Evolutionary conservation across 2,113 vertebrate genomes (phyloP).

Genomic region (Oncorhynchus mykiss): DNA sequence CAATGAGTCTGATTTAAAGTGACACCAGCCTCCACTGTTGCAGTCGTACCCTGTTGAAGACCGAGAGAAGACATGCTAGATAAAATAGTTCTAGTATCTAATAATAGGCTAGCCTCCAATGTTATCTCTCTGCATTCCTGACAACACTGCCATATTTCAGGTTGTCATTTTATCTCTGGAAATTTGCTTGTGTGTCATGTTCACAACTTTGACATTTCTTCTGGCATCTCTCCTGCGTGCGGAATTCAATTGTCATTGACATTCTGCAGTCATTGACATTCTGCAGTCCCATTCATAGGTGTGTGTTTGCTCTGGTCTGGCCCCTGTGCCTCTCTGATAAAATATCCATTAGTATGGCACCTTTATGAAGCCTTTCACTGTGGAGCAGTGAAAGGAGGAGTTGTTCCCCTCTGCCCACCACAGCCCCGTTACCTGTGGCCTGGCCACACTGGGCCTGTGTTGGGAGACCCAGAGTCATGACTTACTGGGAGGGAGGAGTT

Average conservation of each 20-base stretch:
- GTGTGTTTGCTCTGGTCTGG: slow-evolving; percentile 20
- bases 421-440: not conserved
- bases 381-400: slow-evolving; percentile 44
- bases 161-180: not conserved
- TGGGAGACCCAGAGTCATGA: slow-evolving; percentile 23
- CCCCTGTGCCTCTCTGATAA: slow-evolving; percentile 51
- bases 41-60: not conserved
- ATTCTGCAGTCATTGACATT: slow-evolving; percentile 22
- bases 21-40: not conserved
- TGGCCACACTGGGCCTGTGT: slow-evolving; percentile 22
- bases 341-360: slow-evolving; percentile 37
- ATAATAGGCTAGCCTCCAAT: not conserved
- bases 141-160: slow-evolving; percentile 17
- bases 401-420: slow-evolving; percentile 47
- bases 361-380: slow-evolving; percentile 63
- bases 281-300: slow-evolving; percentile 32
- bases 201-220: not conserved
- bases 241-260: slow-evolving; percentile 2
- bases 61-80: too few relatives aligned
- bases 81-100: too few relatives aligned
- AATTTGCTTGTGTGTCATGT: not conserved
- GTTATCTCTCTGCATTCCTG: slow-evolving; percentile 8
- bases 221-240: slow-evolving; percentile 4
- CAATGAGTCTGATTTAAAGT: not conserved
- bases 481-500: slow-evolving; percentile 33